phyloP scores from a whole-genome alignment of 1,140 invertebrate species.

The Pseudomyrmex sp. region DNA sequence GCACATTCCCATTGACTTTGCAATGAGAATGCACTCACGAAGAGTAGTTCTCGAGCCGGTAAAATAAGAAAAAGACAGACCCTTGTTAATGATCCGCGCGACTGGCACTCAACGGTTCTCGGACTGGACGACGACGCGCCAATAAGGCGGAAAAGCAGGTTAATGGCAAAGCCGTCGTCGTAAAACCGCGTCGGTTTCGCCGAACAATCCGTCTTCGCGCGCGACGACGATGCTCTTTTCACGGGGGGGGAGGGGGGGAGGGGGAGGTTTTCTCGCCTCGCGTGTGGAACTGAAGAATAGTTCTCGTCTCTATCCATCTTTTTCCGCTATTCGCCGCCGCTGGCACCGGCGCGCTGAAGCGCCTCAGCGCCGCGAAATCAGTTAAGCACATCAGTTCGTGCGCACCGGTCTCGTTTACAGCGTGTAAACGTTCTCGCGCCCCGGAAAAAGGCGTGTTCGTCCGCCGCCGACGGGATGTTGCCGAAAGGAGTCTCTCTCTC shows the following conservation, averaged over 20 bases:
- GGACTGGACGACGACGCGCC: constrained; percentile 8
- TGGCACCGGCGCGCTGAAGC: constrained; percentile 1
- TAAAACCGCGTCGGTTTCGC: constrained; percentile 31
- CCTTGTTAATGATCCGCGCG: constrained; percentile 35
- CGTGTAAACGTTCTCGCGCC: constrained; percentile 29
- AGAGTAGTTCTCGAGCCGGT: constrained; percentile 16
- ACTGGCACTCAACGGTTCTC: not conserved
- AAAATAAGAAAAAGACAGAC: not conserved
- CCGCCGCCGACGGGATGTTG: constrained; percentile 2
- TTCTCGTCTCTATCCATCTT: constrained; percentile 36
- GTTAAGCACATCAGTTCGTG: constrained; percentile 45
- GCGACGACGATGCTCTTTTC: constrained; percentile 17
- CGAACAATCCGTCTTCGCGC: constrained; percentile 40
- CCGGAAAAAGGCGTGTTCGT: constrained; percentile 16
- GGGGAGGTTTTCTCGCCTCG: not conserved
- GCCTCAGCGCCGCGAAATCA: constrained; percentile 51
- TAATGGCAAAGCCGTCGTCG: constrained; percentile 25
- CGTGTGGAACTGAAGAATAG: constrained; percentile 34
- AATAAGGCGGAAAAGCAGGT: constrained; percentile 54
- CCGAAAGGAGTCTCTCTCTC: constrained; percentile 6
- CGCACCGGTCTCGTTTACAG: constrained; percentile 27
- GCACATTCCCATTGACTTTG: constrained; percentile 5
- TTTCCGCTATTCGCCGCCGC: constrained; percentile 22
- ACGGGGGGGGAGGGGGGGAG: not conserved
- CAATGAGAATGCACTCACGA: constrained; percentile 36